These are phyloP conservation scores for Alfaro cultratus DNA, from an alignment of 2,797 vertebrate genomes.

Conservation along the genomic window DNA sequence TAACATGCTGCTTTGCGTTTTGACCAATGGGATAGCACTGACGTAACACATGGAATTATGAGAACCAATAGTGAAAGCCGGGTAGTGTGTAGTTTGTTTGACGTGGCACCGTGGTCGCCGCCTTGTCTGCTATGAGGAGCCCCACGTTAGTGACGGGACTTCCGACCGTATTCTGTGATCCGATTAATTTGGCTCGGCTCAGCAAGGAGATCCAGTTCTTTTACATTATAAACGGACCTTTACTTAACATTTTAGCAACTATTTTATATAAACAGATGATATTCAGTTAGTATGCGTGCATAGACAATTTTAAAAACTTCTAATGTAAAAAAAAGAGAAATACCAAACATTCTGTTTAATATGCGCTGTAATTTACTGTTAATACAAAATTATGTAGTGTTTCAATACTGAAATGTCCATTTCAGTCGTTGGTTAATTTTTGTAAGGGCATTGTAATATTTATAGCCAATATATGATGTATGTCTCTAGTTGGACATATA, in stretches of 20 bases:
- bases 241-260: neutral
- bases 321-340: neutral
- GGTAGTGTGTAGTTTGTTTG: conserved; percentile 56
- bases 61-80: conserved; percentile 48
- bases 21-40: conserved; percentile 24
- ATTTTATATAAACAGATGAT: neutral
- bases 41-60: accelerated
- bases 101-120: conserved; percentile 26
- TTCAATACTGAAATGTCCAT: neutral
- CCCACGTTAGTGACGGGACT: conserved; percentile 9
- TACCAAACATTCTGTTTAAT: neutral
- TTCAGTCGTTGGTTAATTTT: neutral
- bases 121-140: neutral
- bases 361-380: neutral
- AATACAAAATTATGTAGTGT: neutral
- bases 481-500: neutral
- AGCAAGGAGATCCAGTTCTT: neutral
- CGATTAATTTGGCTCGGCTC: neutral
- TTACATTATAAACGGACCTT: neutral
- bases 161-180: neutral
- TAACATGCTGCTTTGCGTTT: conserved; percentile 20
- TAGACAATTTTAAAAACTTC: neutral
- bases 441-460: neutral
- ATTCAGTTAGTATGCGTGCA: neutral
- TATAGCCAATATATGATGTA: neutral